Evolutionary conservation across 2,797 vertebrate species (phyloP).

Genomic region (Sebastes umbrosus): DNA sequence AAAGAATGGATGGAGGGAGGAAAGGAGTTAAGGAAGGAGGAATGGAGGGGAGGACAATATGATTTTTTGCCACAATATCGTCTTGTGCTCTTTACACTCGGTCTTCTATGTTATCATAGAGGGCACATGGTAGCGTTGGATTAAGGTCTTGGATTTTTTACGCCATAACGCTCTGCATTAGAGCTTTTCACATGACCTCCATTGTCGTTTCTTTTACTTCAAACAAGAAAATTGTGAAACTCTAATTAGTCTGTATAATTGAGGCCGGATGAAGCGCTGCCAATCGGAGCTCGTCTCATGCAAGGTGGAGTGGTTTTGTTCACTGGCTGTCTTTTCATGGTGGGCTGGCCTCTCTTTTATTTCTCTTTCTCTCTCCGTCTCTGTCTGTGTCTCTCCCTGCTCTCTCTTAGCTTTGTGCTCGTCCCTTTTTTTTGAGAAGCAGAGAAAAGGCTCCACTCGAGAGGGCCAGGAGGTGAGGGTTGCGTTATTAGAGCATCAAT

Average conservation of each 20-base stretch:
- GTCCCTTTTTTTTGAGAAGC: conserved; percentile 36
- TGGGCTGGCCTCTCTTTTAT: conserved; percentile 67
- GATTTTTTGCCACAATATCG: conserved; percentile 34
- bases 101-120: conserved; percentile 76
- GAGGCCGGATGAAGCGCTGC: conserved; percentile 81
- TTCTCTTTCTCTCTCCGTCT: conserved; percentile 41
- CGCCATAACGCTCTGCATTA: conserved; percentile 76
- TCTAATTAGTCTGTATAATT: conserved; percentile 87
- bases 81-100: conserved; percentile 50
- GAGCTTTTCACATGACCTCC: conserved; percentile 83
- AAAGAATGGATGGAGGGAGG: conserved; percentile 55
- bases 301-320: conserved; percentile 85
- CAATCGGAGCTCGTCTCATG: conserved; percentile 78
- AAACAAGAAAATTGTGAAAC: conserved; percentile 86
- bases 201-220: conserved; percentile 86
- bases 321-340: conserved; percentile 75
- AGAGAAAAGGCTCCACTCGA: conserved; percentile 67
- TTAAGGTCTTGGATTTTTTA: conserved; percentile 83
- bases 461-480: conserved; percentile 71
- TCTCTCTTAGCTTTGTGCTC: conserved; percentile 50
- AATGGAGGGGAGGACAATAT: conserved; percentile 43
- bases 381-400: conserved; percentile 44
- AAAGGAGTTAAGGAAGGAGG: conserved; percentile 38
- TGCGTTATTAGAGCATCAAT: conserved; percentile 72
- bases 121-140: conserved; percentile 79